Evolutionary conservation across 2,113 vertebrate species (phyloP).

Genomic region (Brevimyrus niger): DNA sequence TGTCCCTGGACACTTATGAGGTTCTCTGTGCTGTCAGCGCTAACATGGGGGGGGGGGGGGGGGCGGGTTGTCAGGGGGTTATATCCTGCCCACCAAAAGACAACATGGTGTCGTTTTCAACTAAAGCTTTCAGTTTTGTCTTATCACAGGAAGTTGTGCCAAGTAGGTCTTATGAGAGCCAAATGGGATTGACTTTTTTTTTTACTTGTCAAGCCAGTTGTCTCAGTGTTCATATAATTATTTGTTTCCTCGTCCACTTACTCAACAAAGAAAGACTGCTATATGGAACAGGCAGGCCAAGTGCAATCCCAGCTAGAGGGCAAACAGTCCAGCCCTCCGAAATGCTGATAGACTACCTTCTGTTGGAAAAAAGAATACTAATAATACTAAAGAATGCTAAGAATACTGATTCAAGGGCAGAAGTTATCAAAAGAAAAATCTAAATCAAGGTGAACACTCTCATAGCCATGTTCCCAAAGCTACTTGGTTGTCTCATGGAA

Average conservation of each 20-base stretch:
- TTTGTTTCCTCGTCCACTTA: not conserved
- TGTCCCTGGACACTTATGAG: slow-evolving; percentile 32
- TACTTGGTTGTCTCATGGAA: slow-evolving; percentile 3
- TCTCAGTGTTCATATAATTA: not conserved
- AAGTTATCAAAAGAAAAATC: slow-evolving; percentile 1
- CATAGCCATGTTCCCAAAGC: not conserved
- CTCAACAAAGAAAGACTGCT: not conserved
- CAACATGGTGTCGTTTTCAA: not conserved
- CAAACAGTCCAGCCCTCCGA: not conserved
- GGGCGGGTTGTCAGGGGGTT: not conserved
- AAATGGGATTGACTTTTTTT: not conserved
- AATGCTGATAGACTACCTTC: not conserved
- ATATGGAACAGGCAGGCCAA: not conserved
- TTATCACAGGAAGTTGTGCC: not conserved
- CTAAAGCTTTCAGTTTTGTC: not conserved
- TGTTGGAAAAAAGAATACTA: not conserved
- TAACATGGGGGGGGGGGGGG: not conserved
- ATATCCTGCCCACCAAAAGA: not conserved
- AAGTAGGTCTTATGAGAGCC: not conserved
- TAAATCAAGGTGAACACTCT: slow-evolving; percentile 13
- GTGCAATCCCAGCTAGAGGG: not conserved
- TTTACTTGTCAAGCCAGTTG: not conserved
- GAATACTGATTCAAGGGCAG: not conserved
- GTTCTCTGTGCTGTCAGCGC: slow-evolving; percentile 32
- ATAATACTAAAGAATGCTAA: no score